These are phyloP conservation scores for Drosophila siamana DNA, from an alignment of 2,888 invertebrate species.

Conservation along the genomic window DNA sequence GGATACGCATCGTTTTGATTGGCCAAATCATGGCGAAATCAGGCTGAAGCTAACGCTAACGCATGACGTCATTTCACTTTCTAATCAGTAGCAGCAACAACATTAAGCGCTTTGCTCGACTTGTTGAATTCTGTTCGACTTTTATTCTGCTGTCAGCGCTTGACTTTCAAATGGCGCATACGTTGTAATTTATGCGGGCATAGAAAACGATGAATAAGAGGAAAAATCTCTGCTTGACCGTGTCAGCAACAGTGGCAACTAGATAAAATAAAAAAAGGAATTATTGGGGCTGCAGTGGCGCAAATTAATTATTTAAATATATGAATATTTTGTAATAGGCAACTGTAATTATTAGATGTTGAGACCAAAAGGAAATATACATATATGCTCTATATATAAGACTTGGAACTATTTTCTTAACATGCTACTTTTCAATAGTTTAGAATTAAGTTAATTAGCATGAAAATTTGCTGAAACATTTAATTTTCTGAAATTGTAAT, in stretches of 20 bases:
- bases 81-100: constrained; percentile 65
- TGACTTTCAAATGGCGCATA: constrained; percentile 62
- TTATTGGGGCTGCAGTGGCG: background rate
- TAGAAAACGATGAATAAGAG: constrained; percentile 23
- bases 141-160: constrained; percentile 50
- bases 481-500: too few relatives aligned
- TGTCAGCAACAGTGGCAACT: constrained; percentile 15
- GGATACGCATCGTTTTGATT: constrained; percentile 80
- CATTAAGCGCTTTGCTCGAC: constrained; percentile 41
- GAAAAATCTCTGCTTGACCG: constrained; percentile 11
- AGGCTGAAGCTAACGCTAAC: constrained; percentile 64
- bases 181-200: constrained; percentile 71
- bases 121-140: constrained; percentile 27
- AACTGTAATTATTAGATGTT: too few relatives aligned
- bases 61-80: constrained; percentile 78
- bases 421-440: too few relatives aligned
- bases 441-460: too few relatives aligned
- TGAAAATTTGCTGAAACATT: too few relatives aligned
- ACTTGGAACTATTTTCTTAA: too few relatives aligned
- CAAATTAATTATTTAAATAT: background rate
- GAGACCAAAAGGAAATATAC: too few relatives aligned
- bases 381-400: too few relatives aligned
- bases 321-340: background rate
- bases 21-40: constrained; percentile 85
- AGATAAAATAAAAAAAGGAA: background rate